Evolutionary conservation across 2,888 invertebrate genomes (phyloP), one percentile per base, ranked within the genome.

Genomic region (Argynnis bischoffii): DNA sequence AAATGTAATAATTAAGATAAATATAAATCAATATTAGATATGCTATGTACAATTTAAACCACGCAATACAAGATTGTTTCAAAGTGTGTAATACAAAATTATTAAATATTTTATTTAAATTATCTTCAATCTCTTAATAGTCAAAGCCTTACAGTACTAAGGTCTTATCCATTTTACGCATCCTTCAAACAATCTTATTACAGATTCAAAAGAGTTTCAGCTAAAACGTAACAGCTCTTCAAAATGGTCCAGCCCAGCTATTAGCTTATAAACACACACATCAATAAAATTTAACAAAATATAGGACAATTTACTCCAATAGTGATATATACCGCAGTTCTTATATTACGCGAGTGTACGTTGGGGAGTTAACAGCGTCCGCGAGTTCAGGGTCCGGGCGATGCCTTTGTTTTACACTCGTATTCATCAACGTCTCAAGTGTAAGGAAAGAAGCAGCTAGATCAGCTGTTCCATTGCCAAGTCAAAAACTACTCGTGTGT

Each of bases 251-350:
- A 81, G 82, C 86, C 84, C 86, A 84, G 85, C 87, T 74, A 81
- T 78, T 84, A 85, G 84, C 87, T 88, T 85, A 87, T 82, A 85
- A 85, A 88, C 85, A 86, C 84, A 86, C 88, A 87, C 84, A 81
- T 81, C 86, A 85, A 90, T 91, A 80, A 88, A 90, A 88, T 83
- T 91, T 92, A 92, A 90, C 92, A 93, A 91, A 92, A 92, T 93
- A 92, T 91, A 92, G 86, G 88, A 85, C 83, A 85, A 83, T 84
- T 84, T 85, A 86, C 81, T 89, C 85, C 85, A 82, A 85, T 85
- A 88, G 84, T 87, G 88, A 87, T 88, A 86, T 86, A 86, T 84
- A 79, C 80, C 81, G 85, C 70, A 84, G 86, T 85, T 86, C 90
- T 89, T 87, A 89, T 77, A 85, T 83, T 84, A 85, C 81, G 87